Evolutionary conservation across 2,888 invertebrate species (phyloP).

Genomic region (Hoplodrina blanda): DNA sequence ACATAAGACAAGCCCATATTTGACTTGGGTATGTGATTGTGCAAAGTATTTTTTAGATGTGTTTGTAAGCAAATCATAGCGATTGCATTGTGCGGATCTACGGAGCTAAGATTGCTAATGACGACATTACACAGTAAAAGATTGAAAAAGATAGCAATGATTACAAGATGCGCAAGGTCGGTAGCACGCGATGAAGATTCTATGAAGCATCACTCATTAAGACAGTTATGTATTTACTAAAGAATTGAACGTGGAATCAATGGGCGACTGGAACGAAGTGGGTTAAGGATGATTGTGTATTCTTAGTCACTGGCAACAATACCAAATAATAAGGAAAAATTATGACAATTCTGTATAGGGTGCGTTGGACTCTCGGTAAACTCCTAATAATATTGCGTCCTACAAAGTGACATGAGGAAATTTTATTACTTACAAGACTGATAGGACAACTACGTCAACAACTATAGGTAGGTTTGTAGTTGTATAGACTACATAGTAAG

Average conservation of each 20-base stretch:
- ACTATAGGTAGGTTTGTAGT: no score
- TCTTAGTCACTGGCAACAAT: constrained; percentile 44
- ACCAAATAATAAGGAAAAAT: constrained; percentile 59
- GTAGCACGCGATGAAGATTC: constrained; percentile 35
- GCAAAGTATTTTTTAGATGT: not conserved
- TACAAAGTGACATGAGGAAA: constrained; percentile 42
- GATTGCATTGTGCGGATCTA: constrained; percentile 34
- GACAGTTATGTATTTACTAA: constrained; percentile 27
- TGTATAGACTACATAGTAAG: not conserved
- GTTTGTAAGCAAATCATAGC: constrained; percentile 22
- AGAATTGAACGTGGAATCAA: constrained; percentile 47
- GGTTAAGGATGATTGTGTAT: constrained; percentile 59
- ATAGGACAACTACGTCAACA: constrained; percentile 16
- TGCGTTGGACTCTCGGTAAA: constrained; percentile 23
- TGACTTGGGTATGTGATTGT: constrained; percentile 22
- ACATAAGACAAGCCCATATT: constrained; percentile 41
- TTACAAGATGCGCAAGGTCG: constrained; percentile 53
- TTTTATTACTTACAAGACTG: constrained; percentile 3
- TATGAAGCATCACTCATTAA: constrained; percentile 49
- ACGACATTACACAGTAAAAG: constrained; percentile 39
- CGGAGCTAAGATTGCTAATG: constrained; percentile 22
- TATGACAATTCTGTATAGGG: constrained; percentile 11
- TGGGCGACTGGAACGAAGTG: constrained; percentile 26
- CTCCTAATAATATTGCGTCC: constrained; percentile 19
- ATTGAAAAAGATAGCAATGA: constrained; percentile 39